Percentiles rank a stretch among this genome's conserved stretches.
These are phyloP conservation scores for Seriola aureovittata DNA, from an alignment of 2,113 vertebrate genomes.

Conservation along the genomic window DNA sequence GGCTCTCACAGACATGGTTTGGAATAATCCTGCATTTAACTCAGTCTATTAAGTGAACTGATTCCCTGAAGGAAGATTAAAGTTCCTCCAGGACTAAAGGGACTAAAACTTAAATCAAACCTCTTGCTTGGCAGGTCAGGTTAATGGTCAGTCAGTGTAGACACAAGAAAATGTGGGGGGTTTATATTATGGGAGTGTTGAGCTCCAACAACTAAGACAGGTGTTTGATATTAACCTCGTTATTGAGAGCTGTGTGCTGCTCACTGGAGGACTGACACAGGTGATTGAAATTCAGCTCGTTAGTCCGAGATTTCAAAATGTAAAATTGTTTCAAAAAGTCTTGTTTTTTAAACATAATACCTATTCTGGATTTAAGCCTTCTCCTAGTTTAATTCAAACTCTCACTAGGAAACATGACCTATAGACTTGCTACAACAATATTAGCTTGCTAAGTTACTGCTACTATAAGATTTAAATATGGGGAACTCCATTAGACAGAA, in stretches of 20 bases:
- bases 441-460: background rate
- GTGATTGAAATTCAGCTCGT: background rate
- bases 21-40: background rate
- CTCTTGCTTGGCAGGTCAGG: background rate
- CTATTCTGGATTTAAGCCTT: background rate
- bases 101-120: background rate
- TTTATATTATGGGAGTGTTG: background rate
- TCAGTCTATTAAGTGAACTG: background rate
- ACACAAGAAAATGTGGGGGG: no score
- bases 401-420: background rate
- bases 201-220: background rate
- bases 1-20: background rate
- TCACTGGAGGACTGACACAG: background rate
- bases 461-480: background rate
- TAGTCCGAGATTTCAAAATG: background rate
- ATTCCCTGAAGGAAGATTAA: background rate
- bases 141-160: background rate
- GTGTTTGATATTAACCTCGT: background rate
- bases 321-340: background rate
- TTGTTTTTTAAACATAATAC: background rate
- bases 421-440: conserved; percentile 7
- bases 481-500: background rate
- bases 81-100: background rate
- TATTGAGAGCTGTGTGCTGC: background rate
- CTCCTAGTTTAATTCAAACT: background rate